Conservation (phyloP, 2,113 vertebrate species). For the Strix uralensis region DNA sequence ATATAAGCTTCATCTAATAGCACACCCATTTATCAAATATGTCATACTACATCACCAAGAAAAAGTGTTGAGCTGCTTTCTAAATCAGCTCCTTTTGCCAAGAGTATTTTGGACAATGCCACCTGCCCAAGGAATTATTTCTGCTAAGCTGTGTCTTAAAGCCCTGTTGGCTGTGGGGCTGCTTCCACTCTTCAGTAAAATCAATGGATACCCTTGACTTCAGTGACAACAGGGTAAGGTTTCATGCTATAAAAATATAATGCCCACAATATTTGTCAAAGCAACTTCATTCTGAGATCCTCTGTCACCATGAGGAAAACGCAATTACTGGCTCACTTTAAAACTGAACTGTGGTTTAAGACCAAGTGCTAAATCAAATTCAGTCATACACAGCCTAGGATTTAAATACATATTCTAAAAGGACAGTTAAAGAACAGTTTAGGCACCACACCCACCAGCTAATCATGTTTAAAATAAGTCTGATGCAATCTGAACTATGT, state of each 20-base stretch:
- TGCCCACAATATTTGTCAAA: conserved; percentile 47
- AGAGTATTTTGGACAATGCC: conserved; percentile 35
- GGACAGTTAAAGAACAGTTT: not conserved
- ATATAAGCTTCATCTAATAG: not conserved
- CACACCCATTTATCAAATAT: not conserved
- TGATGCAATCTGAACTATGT: not conserved
- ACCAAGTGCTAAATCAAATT: conserved; percentile 35
- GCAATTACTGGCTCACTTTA: not conserved
- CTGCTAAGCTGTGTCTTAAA: conserved; percentile 30
- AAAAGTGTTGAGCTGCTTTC: not conserved
- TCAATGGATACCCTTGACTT: conserved; percentile 38
- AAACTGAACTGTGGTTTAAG: conserved; percentile 19
- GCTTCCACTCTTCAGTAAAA: conserved; percentile 40
- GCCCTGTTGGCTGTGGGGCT: not conserved
- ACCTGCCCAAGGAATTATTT: conserved; percentile 29
- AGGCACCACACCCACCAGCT: not conserved
- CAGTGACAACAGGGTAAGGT: conserved; percentile 12
- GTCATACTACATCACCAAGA: not conserved
- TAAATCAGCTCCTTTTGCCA: conserved; percentile 17
- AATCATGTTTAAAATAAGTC: not conserved
- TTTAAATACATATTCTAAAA: conserved; percentile 8
- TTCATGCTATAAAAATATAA: conserved; percentile 29
- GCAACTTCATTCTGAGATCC: conserved; percentile 1
- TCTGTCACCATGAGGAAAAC: not conserved
- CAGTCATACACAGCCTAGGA: not conserved